phyloP scores from a whole-genome alignment of 1,140 invertebrate species.

The Leguminivora glycinivorella region DNA sequence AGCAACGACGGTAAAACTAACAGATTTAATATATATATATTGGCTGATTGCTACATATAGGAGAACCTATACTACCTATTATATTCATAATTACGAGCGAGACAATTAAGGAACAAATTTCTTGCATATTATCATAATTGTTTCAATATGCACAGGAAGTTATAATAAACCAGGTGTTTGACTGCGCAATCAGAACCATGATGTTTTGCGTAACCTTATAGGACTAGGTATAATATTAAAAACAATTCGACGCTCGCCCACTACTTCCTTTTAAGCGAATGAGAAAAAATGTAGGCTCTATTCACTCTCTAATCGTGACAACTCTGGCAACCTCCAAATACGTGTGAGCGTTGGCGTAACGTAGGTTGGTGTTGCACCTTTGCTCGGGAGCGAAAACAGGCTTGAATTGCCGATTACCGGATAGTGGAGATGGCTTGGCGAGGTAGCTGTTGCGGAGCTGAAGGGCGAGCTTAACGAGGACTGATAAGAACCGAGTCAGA shows the following conservation, averaged over 20 bases:
- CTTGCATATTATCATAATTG: slow-evolving; percentile 10
- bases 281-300: slow-evolving; percentile 37
- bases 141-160: slow-evolving; percentile 27
- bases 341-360: slow-evolving; percentile 31
- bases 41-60: too few relatives aligned
- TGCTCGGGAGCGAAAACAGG: neutral
- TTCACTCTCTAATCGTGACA: slow-evolving; percentile 32
- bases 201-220: slow-evolving; percentile 26
- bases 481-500: too few relatives aligned
- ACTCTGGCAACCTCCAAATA: slow-evolving; percentile 32
- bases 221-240: slow-evolving; percentile 32
- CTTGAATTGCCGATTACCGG: neutral
- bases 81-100: neutral
- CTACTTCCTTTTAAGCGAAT: slow-evolving; percentile 37
- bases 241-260: slow-evolving; percentile 40
- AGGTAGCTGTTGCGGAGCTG: too few relatives aligned
- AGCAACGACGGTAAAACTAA: too few relatives aligned
- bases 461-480: too few relatives aligned
- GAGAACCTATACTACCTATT: too few relatives aligned
- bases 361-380: slow-evolving; percentile 22
- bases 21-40: too few relatives aligned
- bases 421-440: too few relatives aligned
- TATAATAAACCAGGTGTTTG: slow-evolving; percentile 33
- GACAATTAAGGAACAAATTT: neutral
- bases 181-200: slow-evolving; percentile 24